Conservation (phyloP, 2,113 vertebrate genomes). For the Cyphomyrus discorhynchus region DNA sequence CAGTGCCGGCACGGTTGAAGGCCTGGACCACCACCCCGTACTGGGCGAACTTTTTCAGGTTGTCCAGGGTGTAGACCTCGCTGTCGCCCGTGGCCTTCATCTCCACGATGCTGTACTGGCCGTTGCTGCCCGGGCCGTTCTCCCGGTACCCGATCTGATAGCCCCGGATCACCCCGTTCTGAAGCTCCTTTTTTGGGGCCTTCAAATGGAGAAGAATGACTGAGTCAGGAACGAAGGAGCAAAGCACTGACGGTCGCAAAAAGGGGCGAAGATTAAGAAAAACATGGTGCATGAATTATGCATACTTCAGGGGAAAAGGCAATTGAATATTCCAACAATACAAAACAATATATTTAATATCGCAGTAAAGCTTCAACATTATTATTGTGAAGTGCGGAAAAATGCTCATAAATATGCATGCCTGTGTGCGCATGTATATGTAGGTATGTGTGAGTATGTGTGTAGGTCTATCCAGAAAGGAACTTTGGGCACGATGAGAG, state of each 20-base stretch:
- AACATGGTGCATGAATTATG: background rate
- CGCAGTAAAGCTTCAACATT: background rate
- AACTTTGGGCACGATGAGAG: background rate
- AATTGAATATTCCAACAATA: background rate
- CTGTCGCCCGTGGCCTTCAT: conserved; percentile 97
- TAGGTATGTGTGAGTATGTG: background rate
- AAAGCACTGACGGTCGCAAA: background rate
- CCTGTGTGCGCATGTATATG: background rate
- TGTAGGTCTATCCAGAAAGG: background rate
- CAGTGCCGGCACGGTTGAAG: conserved; percentile 90
- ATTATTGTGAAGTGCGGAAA: background rate
- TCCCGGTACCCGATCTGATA: conserved; percentile 97
- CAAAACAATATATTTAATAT: background rate
- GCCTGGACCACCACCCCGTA: conserved; percentile 97
- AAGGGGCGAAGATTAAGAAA: background rate
- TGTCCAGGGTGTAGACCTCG: conserved; percentile 94
- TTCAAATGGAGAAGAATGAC: conserved; percentile 30
- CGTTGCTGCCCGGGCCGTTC: conserved; percentile 92
- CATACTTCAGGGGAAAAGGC: background rate
- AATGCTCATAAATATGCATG: background rate
- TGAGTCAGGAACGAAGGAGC: background rate
- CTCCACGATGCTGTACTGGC: conserved; percentile 97
- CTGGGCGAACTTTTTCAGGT: conserved; percentile 95
- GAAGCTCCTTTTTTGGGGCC: conserved; percentile 93
- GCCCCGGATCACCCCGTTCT: conserved; percentile 92